Evolutionary conservation across 2,113 vertebrate genomes (phyloP).

Genomic region (Psophia crepitans): DNA sequence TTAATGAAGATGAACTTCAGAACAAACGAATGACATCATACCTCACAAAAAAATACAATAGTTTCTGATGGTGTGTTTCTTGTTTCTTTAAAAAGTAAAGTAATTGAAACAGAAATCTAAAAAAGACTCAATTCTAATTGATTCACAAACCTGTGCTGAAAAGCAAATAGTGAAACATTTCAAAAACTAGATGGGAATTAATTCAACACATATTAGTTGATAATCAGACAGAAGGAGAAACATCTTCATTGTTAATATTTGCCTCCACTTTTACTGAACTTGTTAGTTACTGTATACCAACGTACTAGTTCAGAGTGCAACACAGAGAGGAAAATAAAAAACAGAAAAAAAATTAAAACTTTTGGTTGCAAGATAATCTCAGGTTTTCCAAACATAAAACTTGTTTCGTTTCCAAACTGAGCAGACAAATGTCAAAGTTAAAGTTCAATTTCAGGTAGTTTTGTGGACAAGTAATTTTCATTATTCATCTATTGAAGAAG

Average conservation of each 20-base stretch:
- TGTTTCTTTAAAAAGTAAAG: background rate
- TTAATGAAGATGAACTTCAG: constrained; percentile 5
- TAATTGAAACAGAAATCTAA: background rate
- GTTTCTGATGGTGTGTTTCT: background rate
- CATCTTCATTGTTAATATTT: background rate
- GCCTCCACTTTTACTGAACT: background rate
- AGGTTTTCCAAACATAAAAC: background rate
- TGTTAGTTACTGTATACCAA: background rate
- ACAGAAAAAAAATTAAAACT: background rate
- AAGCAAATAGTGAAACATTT: background rate
- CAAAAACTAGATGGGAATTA: background rate
- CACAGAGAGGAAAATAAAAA: background rate
- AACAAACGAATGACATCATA: background rate
- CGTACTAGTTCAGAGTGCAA: background rate
- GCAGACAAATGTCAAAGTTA: background rate
- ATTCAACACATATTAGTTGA: background rate
- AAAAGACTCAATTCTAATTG: background rate
- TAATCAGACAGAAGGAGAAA: background rate
- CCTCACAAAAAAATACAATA: background rate
- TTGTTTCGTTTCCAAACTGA: background rate
- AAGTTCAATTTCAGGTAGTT: background rate
- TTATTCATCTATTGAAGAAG: background rate
- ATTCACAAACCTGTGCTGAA: background rate
- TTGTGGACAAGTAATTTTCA: background rate
- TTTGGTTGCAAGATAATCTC: background rate